phyloP scores from a whole-genome alignment of 2,113 vertebrate species.

The Oplegnathus fasciatus region DNA sequence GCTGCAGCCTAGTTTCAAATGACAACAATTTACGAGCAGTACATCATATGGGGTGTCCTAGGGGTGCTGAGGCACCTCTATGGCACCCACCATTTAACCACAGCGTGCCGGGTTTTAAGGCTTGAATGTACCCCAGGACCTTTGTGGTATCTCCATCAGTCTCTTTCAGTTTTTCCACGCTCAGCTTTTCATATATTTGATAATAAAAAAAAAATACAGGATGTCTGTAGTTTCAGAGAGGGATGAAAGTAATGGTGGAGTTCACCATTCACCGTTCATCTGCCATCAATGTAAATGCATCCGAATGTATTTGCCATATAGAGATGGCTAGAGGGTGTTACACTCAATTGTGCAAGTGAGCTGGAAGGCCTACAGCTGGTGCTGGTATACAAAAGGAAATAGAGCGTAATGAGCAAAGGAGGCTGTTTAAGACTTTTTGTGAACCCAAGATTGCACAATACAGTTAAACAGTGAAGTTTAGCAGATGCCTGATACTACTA shows the following conservation, averaged over 20 bases:
- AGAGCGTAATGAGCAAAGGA: constrained; percentile 32
- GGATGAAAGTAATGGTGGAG: not conserved
- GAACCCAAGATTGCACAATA: not conserved
- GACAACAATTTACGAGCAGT: not conserved
- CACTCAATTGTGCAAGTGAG: constrained; percentile 25
- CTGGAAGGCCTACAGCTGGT: constrained; percentile 50
- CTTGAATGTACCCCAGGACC: not conserved
- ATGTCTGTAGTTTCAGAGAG: not conserved
- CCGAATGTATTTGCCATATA: constrained; percentile 17
- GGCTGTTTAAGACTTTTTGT: constrained; percentile 5
- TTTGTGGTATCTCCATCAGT: not conserved
- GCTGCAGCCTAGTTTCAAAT: not conserved
- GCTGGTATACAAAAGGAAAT: constrained; percentile 33
- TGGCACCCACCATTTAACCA: not conserved
- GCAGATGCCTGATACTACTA: not conserved
- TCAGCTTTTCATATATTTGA: not conserved
- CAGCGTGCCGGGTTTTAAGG: not conserved
- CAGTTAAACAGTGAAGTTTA: not conserved
- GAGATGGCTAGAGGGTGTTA: constrained; percentile 25
- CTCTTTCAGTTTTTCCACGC: not conserved
- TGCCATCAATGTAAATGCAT: constrained; percentile 5
- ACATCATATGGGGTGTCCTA: not conserved
- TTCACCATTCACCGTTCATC: not conserved
- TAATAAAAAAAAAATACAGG: not conserved
- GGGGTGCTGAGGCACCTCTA: not conserved